phyloP scores from a whole-genome alignment of 2,888 invertebrate genomes.

The Balanococcus diminutus region DNA sequence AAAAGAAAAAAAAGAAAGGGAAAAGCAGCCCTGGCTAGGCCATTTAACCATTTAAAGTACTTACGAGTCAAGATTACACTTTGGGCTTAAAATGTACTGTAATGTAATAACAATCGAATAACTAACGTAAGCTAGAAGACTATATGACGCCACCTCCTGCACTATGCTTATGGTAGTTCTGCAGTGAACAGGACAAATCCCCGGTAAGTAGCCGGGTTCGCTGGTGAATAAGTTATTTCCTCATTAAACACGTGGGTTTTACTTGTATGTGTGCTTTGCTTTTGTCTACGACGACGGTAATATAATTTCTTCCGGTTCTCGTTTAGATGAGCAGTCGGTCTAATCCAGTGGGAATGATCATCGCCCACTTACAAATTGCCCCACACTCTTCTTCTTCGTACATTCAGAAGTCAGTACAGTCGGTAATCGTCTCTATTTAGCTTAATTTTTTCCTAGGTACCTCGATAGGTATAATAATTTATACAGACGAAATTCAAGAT shows the following conservation, averaged over 20 bases:
- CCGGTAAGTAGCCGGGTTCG: background rate
- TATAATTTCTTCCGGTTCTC: constrained; percentile 42
- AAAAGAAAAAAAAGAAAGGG: background rate
- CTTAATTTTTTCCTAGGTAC: background rate
- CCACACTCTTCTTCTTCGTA: background rate
- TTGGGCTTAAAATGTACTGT: background rate
- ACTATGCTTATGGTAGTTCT: background rate
- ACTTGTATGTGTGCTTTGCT: background rate
- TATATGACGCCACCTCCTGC: background rate
- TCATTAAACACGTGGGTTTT: constrained; percentile 51
- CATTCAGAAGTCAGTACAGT: background rate
- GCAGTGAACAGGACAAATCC: background rate
- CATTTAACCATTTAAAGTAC: background rate
- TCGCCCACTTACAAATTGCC: background rate
- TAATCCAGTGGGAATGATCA: constrained; percentile 5
- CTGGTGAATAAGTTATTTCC: constrained; percentile 48
- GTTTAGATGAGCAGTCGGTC: background rate
- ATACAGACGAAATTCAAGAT: background rate
- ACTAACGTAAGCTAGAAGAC: background rate
- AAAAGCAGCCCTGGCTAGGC: background rate
- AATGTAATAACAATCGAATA: background rate
- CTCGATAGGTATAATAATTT: background rate
- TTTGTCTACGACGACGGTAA: background rate
- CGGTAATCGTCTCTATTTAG: background rate
- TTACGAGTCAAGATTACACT: background rate